Base-by-base conservation (phyloP, 2,888 invertebrate species). In the Acrobasis consociella region DNA sequence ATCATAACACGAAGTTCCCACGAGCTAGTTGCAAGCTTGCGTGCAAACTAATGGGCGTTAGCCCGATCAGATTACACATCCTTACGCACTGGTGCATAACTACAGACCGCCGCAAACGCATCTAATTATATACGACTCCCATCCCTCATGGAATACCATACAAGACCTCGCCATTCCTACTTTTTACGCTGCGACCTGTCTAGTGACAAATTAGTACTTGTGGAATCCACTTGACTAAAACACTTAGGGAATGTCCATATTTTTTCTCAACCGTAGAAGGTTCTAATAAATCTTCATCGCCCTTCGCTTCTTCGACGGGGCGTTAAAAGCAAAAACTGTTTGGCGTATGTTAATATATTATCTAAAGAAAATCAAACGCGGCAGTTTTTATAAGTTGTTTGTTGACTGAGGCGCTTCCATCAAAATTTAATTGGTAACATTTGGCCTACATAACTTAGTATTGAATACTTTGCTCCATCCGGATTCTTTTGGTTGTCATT, bases 31-130 rank as follows among this genome's bases (percentile, higher is more conserved):
- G 75, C 74, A 73, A 73, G 72, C 69, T 80, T 81, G 81, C 79
- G 78, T 80, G 78, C 71, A 74, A 75, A 76, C 80, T 86, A 87
- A 90, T 87, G 85, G 84, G 82, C 75, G 78, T 75, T 74, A 73
- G 74, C 80, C 81, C 82, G 86, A 89, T 87, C 82, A 83, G 81
- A 87, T 89, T 86, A 85, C 84, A 78, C 72, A 68, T 73, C 76
- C 78, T 82, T 85, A 87, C 82, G 85, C 87, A 79, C 85, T 82
- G 85, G 82, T 86, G 83, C 80, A 77, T 79, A 81, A 78, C 76
- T 78, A 78, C 79, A 81, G 73, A 70, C 73, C 72, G 85, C 86
- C 84, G 80, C 86, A 85, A 85, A 83, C 79, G 78, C 77, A 78
- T 77, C 77, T 81, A 76, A 85, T 86, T 83, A 82, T 68, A 69